A percentile compares a stretch with the other conserved stretches of the same genome.
Conservation (phyloP, 2,113 vertebrate species). For the Tylochromis polylepis region DNA sequence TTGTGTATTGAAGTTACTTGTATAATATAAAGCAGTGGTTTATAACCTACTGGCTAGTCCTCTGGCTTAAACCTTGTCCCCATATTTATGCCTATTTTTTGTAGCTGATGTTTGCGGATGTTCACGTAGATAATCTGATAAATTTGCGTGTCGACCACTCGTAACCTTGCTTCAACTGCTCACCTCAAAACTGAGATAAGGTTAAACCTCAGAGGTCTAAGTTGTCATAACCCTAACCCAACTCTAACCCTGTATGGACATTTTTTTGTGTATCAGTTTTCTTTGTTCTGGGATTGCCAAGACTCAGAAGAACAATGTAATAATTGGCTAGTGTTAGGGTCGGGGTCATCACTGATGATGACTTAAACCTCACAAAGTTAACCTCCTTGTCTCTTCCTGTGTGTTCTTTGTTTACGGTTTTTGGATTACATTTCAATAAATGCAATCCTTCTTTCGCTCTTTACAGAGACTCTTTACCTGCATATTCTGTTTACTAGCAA, state of each 20-base stretch:
- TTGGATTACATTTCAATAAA: neutral
- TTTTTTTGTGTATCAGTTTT: neutral
- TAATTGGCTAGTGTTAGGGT: neutral
- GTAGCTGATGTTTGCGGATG: neutral
- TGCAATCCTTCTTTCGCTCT: neutral
- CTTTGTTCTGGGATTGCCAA: neutral
- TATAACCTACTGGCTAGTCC: neutral
- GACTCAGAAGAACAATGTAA: neutral
- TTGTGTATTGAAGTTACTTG: neutral
- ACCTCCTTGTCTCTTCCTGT: neutral
- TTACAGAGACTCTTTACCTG: neutral
- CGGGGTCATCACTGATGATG: neutral
- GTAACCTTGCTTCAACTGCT: neutral
- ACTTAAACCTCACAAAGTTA: neutral
- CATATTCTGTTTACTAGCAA: neutral
- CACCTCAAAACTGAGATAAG: neutral
- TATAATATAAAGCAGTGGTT: neutral
- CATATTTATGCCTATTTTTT: neutral
- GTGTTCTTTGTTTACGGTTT: neutral
- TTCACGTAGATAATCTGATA: neutral
- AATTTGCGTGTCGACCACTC: neutral
- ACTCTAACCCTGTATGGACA: neutral
- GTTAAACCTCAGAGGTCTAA: neutral
- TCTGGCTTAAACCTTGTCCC: neutral
- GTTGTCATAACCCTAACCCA: neutral